phyloP scores from a whole-genome alignment of 1,140 invertebrate genomes.

The Acromyrmex heyeri region DNA sequence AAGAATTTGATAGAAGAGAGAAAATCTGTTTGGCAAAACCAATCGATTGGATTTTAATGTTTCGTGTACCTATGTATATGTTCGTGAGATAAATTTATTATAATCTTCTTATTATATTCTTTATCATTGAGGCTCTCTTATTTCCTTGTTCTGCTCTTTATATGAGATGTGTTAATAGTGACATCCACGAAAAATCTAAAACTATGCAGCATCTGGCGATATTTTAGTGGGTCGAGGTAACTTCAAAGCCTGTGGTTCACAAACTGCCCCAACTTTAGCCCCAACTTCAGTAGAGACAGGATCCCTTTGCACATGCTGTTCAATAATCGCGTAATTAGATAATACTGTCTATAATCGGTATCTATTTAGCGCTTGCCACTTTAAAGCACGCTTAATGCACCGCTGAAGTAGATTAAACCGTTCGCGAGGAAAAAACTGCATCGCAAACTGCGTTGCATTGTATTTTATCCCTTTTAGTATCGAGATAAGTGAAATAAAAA shows the following conservation, averaged over 20 bases:
- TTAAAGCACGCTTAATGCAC: constrained; percentile 39
- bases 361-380: constrained; percentile 45
- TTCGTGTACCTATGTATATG: not conserved
- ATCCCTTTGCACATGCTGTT: constrained; percentile 61
- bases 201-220: constrained; percentile 13
- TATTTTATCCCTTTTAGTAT: not conserved
- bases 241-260: constrained; percentile 60
- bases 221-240: constrained; percentile 61
- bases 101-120: not conserved
- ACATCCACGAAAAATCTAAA: constrained; percentile 33
- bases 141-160: not conserved
- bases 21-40: not conserved
- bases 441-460: not conserved
- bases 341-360: constrained; percentile 58
- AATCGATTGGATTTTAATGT: constrained; percentile 8
- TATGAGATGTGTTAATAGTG: not conserved
- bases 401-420: constrained; percentile 33
- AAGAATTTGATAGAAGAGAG: not conserved
- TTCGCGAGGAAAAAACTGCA: constrained; percentile 19
- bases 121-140: not conserved
- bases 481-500: not conserved
- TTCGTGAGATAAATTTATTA: constrained; percentile 10
- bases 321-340: constrained; percentile 68
- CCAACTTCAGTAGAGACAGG: constrained; percentile 58
- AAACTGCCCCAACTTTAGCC: constrained; percentile 64